Conservation (phyloP, 2,888 invertebrate genomes). For the Apantesis nais region DNA sequence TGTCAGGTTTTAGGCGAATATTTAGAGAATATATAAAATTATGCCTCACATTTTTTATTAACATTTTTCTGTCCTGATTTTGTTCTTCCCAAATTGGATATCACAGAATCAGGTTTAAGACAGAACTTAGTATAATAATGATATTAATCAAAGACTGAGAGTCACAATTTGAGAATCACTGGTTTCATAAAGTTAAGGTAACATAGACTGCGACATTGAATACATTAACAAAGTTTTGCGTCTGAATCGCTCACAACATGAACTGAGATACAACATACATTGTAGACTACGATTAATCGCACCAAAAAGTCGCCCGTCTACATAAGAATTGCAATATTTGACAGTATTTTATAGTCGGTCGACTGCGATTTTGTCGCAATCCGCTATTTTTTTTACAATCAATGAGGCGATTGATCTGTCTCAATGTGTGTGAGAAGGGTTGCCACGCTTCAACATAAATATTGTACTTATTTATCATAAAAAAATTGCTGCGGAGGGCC, state of each 20-base stretch:
- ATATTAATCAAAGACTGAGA: slow-evolving; percentile 23
- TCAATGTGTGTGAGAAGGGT: slow-evolving; percentile 11
- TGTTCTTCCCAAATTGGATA: not conserved
- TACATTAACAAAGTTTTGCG: slow-evolving; percentile 12
- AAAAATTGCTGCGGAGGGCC: not conserved
- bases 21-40: slow-evolving; percentile 7
- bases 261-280: not conserved
- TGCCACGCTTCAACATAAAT: slow-evolving; percentile 10
- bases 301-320: slow-evolving; percentile 23
- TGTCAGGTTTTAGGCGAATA: slow-evolving; percentile 14
- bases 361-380: slow-evolving; percentile 7
- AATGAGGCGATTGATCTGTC: not conserved
- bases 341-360: slow-evolving; percentile 39
- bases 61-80: slow-evolving; percentile 4
- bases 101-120: slow-evolving; percentile 8
- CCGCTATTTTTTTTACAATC: not conserved
- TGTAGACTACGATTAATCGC: not conserved
- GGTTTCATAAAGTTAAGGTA: slow-evolving; percentile 15
- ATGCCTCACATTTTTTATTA: slow-evolving; percentile 1
- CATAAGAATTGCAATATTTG: slow-evolving; percentile 34
- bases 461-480: not conserved
- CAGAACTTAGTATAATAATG: slow-evolving; percentile 18
- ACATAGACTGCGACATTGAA: slow-evolving; percentile 7
- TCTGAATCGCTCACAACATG: not conserved
- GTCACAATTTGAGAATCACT: slow-evolving; percentile 21